A percentile compares a stretch with the other conserved stretches of the same genome.
These are phyloP conservation scores for Tympanoctomys barrerae DNA, from an alignment of 2,797 vertebrate species.

Conservation along the genomic window DNA sequence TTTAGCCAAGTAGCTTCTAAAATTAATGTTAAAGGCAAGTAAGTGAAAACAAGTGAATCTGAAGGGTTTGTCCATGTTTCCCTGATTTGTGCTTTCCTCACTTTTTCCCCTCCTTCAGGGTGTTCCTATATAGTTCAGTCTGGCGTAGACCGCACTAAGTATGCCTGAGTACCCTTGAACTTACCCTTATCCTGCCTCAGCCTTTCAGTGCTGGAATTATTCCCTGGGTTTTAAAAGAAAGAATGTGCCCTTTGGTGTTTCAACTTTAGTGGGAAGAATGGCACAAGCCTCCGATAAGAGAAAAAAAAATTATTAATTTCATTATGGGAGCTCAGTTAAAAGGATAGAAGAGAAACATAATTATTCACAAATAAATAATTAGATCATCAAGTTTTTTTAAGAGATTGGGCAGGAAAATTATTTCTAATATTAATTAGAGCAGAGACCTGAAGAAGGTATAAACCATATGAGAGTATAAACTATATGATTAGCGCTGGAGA, in stretches of 20 bases:
- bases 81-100: background rate
- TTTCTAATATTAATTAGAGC: constrained; percentile 34
- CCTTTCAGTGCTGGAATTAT: background rate
- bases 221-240: background rate
- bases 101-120: background rate
- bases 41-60: background rate
- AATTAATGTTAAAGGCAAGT: background rate
- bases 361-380: background rate
- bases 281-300: background rate
- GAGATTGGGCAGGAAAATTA: background rate
- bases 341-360: background rate
- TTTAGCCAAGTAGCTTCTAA: background rate
- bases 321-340: background rate
- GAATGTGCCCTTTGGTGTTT: background rate
- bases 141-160: background rate
- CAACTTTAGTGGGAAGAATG: background rate
- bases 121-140: background rate
- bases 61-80: background rate
- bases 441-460: constrained; percentile 10
- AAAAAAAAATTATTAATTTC: background rate
- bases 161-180: background rate
- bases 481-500: background rate
- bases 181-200: background rate
- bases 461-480: background rate
- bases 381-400: background rate